A percentile compares a stretch with the other conserved stretches of the same genome.
Conservation (phyloP, 2,888 invertebrate genomes). For the Chloromyia formosa region DNA sequence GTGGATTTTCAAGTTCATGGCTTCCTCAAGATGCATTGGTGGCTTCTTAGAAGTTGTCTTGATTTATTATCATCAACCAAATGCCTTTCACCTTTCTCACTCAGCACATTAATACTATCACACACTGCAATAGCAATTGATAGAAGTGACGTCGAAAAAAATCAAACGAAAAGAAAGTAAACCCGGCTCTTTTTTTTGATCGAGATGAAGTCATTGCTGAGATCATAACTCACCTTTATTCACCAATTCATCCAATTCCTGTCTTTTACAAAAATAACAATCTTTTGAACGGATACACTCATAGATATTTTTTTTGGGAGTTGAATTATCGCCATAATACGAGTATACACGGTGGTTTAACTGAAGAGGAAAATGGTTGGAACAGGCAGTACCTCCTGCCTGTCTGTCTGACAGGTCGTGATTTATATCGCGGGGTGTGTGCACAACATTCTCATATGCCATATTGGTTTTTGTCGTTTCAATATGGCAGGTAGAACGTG, state of each 20-base stretch:
- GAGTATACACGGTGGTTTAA: not conserved
- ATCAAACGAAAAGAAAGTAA: too few relatives aligned
- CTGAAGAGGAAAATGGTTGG: not conserved
- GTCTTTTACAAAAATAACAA: constrained; percentile 10
- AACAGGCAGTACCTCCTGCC: not conserved
- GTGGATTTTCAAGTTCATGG: constrained; percentile 30
- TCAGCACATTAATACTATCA: constrained; percentile 30
- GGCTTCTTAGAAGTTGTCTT: constrained; percentile 10
- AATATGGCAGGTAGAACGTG: constrained; percentile 25
- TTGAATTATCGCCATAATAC: not conserved
- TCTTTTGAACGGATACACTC: not conserved
- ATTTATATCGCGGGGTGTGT: constrained; percentile 25
- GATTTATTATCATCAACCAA: constrained; percentile 5
- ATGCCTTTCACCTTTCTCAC: constrained; percentile 34
- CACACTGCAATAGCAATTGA: not conserved
- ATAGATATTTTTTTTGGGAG: too few relatives aligned
- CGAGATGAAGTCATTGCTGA: constrained; percentile 36
- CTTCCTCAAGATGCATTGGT: not conserved
- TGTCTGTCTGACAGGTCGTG: constrained; percentile 12
- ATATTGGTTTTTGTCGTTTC: constrained; percentile 33
- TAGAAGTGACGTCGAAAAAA: not conserved
- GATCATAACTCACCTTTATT: constrained; percentile 31
- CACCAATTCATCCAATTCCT: not conserved
- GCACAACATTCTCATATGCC: constrained; percentile 7
- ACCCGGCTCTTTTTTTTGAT: not conserved